phyloP scores from a whole-genome alignment of 2,888 invertebrate species.

The Cantharis flavilabris region DNA sequence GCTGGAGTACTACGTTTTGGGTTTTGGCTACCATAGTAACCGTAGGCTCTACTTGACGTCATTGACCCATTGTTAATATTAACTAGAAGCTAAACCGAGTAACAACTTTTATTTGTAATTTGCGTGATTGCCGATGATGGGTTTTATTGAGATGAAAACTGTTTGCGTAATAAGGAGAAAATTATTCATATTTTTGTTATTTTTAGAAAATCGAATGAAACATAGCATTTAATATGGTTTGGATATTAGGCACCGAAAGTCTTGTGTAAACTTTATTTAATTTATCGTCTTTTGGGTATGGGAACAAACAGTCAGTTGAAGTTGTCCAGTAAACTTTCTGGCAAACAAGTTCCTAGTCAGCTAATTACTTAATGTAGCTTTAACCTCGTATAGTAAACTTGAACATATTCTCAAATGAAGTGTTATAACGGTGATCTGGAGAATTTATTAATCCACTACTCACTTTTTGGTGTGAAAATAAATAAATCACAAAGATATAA shows the following conservation, averaged over 20 bases:
- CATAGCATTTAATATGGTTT: neutral
- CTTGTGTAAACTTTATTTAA: neutral
- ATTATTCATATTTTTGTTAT: neutral
- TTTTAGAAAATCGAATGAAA: neutral
- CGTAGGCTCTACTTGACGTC: constrained; percentile 26
- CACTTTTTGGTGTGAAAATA: neutral
- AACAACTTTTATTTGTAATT: constrained; percentile 17
- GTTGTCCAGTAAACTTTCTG: neutral
- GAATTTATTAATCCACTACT: neutral
- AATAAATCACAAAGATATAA: neutral
- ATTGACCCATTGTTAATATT: constrained; percentile 32
- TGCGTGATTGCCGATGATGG: neutral
- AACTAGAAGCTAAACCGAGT: constrained; percentile 17
- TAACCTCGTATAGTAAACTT: neutral
- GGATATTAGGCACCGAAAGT: neutral
- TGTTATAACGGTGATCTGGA: neutral
- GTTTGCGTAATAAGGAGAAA: neutral
- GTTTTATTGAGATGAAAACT: neutral
- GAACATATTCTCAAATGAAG: neutral
- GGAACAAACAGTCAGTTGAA: neutral
- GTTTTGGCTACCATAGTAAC: constrained; percentile 32
- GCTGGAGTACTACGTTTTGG: constrained; percentile 34
- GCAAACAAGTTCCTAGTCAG: neutral
- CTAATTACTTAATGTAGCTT: neutral
- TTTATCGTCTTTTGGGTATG: neutral